Evolutionary conservation across 1,140 invertebrate species (phyloP), one percentile per base, ranked within the genome.

Genomic region (Sycobia sp.): DNA sequence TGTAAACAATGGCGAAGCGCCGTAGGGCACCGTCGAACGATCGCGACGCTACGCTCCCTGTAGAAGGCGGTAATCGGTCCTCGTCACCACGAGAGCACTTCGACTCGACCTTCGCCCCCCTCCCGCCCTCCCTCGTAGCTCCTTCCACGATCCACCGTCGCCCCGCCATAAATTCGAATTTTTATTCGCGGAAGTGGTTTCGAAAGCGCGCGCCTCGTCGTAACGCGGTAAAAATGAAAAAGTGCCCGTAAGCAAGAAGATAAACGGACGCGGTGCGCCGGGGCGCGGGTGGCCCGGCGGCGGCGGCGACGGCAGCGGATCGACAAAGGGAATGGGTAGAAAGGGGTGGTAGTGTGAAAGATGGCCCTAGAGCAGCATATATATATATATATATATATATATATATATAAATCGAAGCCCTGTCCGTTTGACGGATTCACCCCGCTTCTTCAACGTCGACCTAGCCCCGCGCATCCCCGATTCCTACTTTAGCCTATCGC

Each of bases 331-430:
- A n/a, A n/a, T n/a, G n/a, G n/a, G n/a, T n/a, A n/a, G n/a, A n/a
- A n/a, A n/a, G n/a, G n/a, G n/a, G n/a, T n/a, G n/a, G n/a, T n/a
- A 60, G 36, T 54, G 62, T 68, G 68, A 70, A 70, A 69, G 67
- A 69, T 69, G 62, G 66, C 58, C 68, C 61, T 64, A 62, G 65
- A 69, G 63, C 66, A n/a, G n/a, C n/a, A n/a, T n/a, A n/a, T n/a
- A n/a, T n/a, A n/a, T n/a, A n/a, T n/a, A n/a, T n/a, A n/a, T n/a
- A n/a, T n/a, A n/a, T n/a, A n/a, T n/a, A n/a, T n/a, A n/a, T n/a
- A n/a, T n/a, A 66, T 67, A 66, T 70, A 70, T 70, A 67, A 70
- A 70, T 72, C 69, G 66, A 72, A 69, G 65, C 63, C 58, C 67
- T 66, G 71, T 69, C 67, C 62, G 62, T 55, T 66, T 72, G 69